phyloP scores from a whole-genome alignment of 2,888 invertebrate genomes.

The Chymomyza amoena region DNA sequence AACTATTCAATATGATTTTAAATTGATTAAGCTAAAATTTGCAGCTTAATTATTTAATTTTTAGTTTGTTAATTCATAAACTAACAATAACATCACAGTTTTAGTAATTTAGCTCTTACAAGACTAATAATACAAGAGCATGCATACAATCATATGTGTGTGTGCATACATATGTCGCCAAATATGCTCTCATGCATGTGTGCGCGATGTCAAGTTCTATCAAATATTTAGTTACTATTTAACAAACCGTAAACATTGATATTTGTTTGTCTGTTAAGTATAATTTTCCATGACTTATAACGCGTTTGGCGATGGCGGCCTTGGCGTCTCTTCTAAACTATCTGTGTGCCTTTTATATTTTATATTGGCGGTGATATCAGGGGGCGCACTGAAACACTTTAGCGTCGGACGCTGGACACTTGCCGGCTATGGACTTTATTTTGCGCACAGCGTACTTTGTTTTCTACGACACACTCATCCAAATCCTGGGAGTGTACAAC shows the following conservation, averaged over 20 bases:
- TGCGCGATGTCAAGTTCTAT: not conserved
- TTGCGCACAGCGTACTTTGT: conserved; percentile 56
- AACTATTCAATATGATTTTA: not conserved
- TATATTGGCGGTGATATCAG: conserved; percentile 50
- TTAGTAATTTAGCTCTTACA: not conserved
- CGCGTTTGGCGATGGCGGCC: not conserved
- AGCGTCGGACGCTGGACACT: conserved; percentile 40
- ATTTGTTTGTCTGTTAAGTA: not conserved
- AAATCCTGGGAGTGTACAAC: conserved; percentile 58
- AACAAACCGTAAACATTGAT: not conserved
- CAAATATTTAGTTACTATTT: not conserved
- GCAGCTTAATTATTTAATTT: not conserved
- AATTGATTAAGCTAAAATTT: not conserved
- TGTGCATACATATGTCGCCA: not conserved
- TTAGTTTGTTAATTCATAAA: not conserved
- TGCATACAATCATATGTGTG: not conserved
- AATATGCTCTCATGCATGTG: not conserved
- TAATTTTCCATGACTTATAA: not conserved
- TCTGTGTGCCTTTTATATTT: conserved; percentile 58
- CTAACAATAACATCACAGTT: not conserved
- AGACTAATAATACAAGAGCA: not conserved
- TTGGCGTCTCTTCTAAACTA: conserved; percentile 43
- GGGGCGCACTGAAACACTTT: conserved; percentile 60
- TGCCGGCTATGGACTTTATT: conserved; percentile 57
- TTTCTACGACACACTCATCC: conserved; percentile 62